Evolutionary conservation across 2,797 vertebrate genomes (phyloP), one percentile per base, ranked within the genome.

Genomic region (Tympanoctomys barrerae): DNA sequence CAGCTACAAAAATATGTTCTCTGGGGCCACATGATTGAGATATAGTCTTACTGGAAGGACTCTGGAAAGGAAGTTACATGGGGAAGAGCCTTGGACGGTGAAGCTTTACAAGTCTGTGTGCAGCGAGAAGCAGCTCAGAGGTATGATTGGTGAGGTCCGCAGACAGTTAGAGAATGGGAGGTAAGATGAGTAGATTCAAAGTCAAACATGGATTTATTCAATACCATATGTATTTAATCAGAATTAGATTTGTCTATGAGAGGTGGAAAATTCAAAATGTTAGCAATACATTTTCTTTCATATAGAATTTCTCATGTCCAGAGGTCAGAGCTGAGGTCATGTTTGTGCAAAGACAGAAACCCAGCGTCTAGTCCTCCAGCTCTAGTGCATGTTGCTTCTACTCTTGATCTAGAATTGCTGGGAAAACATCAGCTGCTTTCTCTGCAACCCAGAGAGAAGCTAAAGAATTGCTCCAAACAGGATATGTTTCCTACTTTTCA

Each of bases 341-440:
- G 42, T n/a, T 21, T 52, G 7, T 12, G 2, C n/a, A 5, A 7
- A 77, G 22, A 62, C 7, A 28, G 28, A 84, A 7, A 28, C 12
- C 22, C 7, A 11, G 19, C 7, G 21, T 79, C 64, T 70, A 78
- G 7, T 70, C 89, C 64, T 68, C 57, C 21, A 39, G 22, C 26
- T n/a, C 0, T 39, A 1, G 18, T 3, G 2, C 12, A 0, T 28
- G 1, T 75, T 39, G 12, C 2, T 68, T 92, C 19, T n/a, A 6
- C 24, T 88, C 66, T 66, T 68, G 61, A 49, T 75, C 22, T 59
- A 73, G 39, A 7, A 28, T 57, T 36, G 26, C 33, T 54, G 14
- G 64, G 26, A 24, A 42, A 75, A 39, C 59, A 12, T 33, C 80
- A 42, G n/a, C 9, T 57, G 82, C 73, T 91, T 31, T 57, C 57